phyloP scores from a whole-genome alignment of 2,113 vertebrate species.

The Tachycineta bicolor region DNA sequence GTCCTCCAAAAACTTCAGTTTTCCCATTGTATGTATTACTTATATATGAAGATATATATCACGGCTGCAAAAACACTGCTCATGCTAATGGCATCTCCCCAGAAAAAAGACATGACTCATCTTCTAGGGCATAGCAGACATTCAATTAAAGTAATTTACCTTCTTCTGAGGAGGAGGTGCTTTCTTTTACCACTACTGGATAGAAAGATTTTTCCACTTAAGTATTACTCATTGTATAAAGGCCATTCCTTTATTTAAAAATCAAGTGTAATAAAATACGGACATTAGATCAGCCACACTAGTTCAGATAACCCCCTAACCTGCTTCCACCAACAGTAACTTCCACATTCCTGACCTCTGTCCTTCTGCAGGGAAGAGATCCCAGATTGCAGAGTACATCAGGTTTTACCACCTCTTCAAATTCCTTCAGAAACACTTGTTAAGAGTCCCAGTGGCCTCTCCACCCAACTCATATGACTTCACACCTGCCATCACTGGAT shows the following conservation, averaged over 20 bases:
- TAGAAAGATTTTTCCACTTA: background rate
- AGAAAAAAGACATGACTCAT: background rate
- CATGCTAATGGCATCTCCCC: background rate
- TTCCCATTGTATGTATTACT: background rate
- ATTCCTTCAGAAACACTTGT: background rate
- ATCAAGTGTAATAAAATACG: background rate
- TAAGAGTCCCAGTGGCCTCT: background rate
- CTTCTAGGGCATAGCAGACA: background rate
- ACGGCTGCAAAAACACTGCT: background rate
- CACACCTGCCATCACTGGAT: background rate
- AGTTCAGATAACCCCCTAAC: background rate
- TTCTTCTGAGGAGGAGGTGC: background rate
- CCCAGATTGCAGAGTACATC: background rate
- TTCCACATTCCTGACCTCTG: background rate
- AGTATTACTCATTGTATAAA: background rate
- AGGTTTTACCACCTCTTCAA: background rate
- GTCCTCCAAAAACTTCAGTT: background rate
- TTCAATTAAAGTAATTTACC: background rate
- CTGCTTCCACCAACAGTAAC: background rate
- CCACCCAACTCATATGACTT: rapidly evolving
- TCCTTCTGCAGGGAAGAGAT: background rate
- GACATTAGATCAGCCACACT: background rate
- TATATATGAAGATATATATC: background rate
- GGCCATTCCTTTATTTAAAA: background rate
- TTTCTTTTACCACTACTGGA: background rate